Evolutionary conservation across 2,888 invertebrate species (phyloP).

Genomic region (Sericinus montela): DNA sequence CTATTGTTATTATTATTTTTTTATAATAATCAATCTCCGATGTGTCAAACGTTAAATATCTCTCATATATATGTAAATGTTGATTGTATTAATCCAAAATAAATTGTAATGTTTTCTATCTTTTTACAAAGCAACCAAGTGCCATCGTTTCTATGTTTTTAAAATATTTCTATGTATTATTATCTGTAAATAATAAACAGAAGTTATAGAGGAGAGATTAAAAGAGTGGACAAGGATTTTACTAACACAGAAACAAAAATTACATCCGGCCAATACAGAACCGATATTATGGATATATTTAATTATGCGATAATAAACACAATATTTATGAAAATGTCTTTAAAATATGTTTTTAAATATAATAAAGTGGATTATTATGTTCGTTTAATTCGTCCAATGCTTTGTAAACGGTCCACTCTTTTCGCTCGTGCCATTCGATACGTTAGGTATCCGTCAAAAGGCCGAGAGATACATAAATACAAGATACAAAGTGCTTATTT

Average conservation of each 20-base stretch:
- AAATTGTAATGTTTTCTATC: constrained; percentile 42
- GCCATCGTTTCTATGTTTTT: constrained; percentile 71
- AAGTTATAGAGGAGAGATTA: constrained; percentile 41
- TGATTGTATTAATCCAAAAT: constrained; percentile 39
- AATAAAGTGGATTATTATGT: constrained; percentile 27
- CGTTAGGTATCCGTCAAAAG: constrained; percentile 22
- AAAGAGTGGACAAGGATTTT: constrained; percentile 70
- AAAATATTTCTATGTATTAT: constrained; percentile 67
- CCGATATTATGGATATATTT: constrained; percentile 27
- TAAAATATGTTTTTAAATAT: constrained; percentile 32
- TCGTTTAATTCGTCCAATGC: constrained; percentile 52
- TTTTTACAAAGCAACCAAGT: constrained; percentile 71
- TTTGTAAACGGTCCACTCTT: constrained; percentile 45
- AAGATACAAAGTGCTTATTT: constrained; percentile 35
- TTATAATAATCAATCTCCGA: constrained; percentile 32
- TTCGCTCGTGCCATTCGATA: constrained; percentile 34
- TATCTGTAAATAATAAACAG: constrained; percentile 59
- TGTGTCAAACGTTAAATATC: constrained; percentile 38
- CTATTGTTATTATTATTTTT: constrained; percentile 25
- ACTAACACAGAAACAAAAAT: constrained; percentile 39
- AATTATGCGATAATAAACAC: constrained; percentile 27
- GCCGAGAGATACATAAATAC: constrained; percentile 20
- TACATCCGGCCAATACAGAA: constrained; percentile 58
- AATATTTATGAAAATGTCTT: constrained; percentile 42
- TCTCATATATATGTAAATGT: constrained; percentile 24